phyloP scores from a whole-genome alignment of 1,140 invertebrate species.

The Brachionus sp. region DNA sequence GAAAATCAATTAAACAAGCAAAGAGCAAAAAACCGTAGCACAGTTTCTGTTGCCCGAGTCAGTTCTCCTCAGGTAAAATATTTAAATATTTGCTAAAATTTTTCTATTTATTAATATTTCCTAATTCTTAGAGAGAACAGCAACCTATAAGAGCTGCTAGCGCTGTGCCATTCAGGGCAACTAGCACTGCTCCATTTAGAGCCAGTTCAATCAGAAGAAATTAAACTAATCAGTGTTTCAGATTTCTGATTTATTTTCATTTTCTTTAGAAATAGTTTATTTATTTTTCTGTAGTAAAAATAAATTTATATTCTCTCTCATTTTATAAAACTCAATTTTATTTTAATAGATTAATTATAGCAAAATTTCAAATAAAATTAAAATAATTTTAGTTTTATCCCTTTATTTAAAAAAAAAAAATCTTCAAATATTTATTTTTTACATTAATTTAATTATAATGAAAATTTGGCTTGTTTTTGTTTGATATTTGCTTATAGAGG shows the following conservation, averaged over 20 bases:
- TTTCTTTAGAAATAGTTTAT: background rate
- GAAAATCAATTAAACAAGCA: conserved; percentile 96
- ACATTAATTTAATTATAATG: no score
- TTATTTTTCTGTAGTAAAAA: background rate
- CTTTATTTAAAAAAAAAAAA: no score
- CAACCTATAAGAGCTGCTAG: background rate
- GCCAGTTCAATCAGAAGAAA: background rate
- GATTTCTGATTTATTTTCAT: background rate
- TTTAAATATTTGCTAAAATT: background rate
- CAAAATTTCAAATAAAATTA: no score
- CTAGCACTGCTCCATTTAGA: background rate
- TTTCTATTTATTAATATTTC: background rate
- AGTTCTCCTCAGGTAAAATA: conserved; percentile 8
- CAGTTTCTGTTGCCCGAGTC: conserved; percentile 50
- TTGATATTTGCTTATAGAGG: no score
- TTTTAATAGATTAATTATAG: background rate
- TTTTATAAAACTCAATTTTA: background rate
- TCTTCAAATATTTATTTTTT: no score
- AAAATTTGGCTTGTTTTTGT: no score
- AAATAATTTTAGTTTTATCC: no score
- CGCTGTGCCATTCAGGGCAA: background rate
- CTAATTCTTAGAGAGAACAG: background rate
- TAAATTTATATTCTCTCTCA: background rate
- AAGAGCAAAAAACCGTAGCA: conserved; percentile 88
- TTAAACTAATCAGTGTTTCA: background rate